Evolutionary conservation across 2,113 vertebrate species (phyloP), one percentile per base, ranked within the genome.

Genomic region (Actinemys pallida): DNA sequence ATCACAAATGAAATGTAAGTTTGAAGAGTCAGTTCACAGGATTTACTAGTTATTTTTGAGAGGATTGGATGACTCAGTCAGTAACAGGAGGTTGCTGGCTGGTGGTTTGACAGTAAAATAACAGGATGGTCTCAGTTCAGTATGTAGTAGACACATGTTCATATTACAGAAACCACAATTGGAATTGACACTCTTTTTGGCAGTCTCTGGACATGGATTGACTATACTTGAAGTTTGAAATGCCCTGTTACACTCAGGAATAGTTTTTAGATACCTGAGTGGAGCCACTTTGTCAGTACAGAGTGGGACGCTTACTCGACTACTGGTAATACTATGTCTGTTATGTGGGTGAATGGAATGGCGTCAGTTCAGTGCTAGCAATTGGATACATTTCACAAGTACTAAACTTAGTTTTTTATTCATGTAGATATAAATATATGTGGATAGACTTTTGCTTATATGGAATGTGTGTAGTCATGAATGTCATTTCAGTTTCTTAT

Each of bases 371-470:
- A 0, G 56, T 84, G 88, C 83, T 94, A 93, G 86, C 89, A 90
- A 57, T 86, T 78, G 31, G 93, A 93, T 92, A 14, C 39, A 87
- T 93, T 94, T 96, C 95, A 93, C 94, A 95, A 93, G 90, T 97
- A 93, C 92, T 93, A 45, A 65, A 86, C 65, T 83, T 35, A 50
- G 81, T 86, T 86, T 93, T 49, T 85, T 91, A 59, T 75, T 83
- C 78, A 81, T 85, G 88, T 93, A 39, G 89, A 53, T 95, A 69
- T 87, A 94, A 87, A 69, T 47, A 54, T 54, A 52, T 93, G 79
- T 95, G 86, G 93, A 91, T 96, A 93, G 85, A 82, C 90, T 76
- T 89, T 80, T 92, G 16, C 80, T 88, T 90, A 65, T 83, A 90
- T 95, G 90, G 54, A 86, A 57, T 59, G 2, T 90, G 47, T 78